Evolutionary conservation across 2,888 invertebrate species (phyloP), one percentile per base, ranked within the genome.

Genomic region (Yponomeuta cagnagella): DNA sequence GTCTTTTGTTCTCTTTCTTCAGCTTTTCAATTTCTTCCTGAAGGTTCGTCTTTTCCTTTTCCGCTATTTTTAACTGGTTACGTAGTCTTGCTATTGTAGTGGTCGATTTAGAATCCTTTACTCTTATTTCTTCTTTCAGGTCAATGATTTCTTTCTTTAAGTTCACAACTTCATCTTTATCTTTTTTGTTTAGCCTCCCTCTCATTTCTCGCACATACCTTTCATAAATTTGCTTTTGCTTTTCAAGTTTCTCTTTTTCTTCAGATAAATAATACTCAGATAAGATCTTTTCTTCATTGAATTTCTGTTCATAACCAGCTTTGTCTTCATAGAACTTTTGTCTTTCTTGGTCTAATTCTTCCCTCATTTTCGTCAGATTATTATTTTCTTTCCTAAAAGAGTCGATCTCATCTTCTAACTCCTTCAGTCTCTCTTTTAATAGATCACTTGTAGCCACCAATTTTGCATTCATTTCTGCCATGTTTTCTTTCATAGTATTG

Each of bases 61-160:
- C 96, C 71, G 95, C 86, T 68, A 94, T 93, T 82, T 96, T 95
- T 48, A 96, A 87, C 84, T 96, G 96, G 74, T 95, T 96, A 31
- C 96, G 93, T 10, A 96, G 89, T 74, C 96, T 92, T 0, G 96
- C 96, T 79, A 95, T 95, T 0, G 94, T 93, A 0, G 95, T 94
- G 6, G 95, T 94, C 79, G 95, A 95, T 77, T 95, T 94, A 23
- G 94, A 94, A 77, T 97, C 96, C 85, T 96, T 96, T n/a, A 94
- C 81, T 79, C 94, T 94, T 30, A 95, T 88, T 75, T 96, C 95
- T 74, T 95, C 94, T 81, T 94, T 95, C 0, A 96, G 83, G 67
- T 94, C 92, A 71, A 89, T 93, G 58, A 96, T 83, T 84, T 96
- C 94, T 72, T 94, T 93, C 77, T 94, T 95, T 10, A 96, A 84